Evolutionary conservation across 2,797 vertebrate genomes (phyloP), one percentile per base, ranked within the genome.

Genomic region (Acanthurus lineatus): DNA sequence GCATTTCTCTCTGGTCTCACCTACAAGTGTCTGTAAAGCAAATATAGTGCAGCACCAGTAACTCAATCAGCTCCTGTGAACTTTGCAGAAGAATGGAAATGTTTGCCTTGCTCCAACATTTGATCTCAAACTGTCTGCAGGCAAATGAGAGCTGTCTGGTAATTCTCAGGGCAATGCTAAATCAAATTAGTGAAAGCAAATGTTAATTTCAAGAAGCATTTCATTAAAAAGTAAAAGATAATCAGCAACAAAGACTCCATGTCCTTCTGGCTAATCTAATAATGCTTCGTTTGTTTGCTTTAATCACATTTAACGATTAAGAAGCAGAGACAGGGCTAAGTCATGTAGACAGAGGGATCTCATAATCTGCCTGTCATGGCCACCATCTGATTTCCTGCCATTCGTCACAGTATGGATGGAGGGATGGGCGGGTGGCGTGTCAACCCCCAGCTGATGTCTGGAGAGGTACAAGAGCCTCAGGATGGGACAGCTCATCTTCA

Each of bases 181-280:
- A 95, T 95, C 89, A 86, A 94, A 94, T 95, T 94, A 95, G 88
- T 76, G 76, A 73, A 89, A 86, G 88, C 80, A 85, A 42, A 94
- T 93, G 91, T 94, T 94, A 94, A 95, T 95, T 95, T 94, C 90
- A 93, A 94, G 87, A 88, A 94, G 93, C 88, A 82, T 95, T 94
- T 95, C 90, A 94, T 95, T 93, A 91, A 93, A 91, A 89, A 83
- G 84, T 77, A 89, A 94, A 93, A 88, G 91, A 93, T 94, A 91
- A 94, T 94, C 79, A 91, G 85, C 84, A 89, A 90, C 89, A 90
- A 93, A 93, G 91, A 94, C 91, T 90, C 84, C 84, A 90, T 93
- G 93, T 92, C 93, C 91, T 91, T 93, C 85, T 81, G 86, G 71
- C 82, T 95, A 93, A 96, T 93, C 92, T 90, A 95, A 95, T 96